Conservation (phyloP, 2,113 vertebrate genomes). For the Oxygymnocypris stewartii region DNA sequence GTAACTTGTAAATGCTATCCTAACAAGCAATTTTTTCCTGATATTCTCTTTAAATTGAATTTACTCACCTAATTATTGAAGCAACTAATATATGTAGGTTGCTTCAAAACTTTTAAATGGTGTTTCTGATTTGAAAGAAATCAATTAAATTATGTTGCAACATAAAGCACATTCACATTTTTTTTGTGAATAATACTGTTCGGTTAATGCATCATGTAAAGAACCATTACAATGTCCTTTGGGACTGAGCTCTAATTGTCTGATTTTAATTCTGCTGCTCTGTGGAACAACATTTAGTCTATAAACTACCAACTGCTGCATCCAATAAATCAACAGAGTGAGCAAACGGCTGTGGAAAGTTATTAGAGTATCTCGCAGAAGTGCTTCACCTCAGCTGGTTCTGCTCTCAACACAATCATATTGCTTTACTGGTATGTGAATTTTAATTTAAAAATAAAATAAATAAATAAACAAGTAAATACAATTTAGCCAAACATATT, state of each 20-base stretch:
- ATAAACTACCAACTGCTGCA: background rate
- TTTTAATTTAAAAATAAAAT: background rate
- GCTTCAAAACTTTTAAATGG: too few relatives aligned
- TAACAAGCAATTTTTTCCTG: too few relatives aligned
- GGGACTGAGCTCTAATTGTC: background rate
- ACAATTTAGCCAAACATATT: background rate
- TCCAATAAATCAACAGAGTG: background rate
- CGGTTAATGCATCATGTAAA: background rate
- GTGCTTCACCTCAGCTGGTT: background rate
- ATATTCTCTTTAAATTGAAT: too few relatives aligned
- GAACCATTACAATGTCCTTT: background rate
- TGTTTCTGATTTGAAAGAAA: background rate
- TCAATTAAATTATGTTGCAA: background rate
- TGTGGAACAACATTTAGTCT: background rate
- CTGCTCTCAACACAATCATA: background rate
- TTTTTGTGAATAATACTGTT: background rate
- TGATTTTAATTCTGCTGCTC: background rate
- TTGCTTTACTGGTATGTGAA: background rate
- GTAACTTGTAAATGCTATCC: too few relatives aligned
- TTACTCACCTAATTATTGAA: too few relatives aligned
- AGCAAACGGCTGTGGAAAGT: background rate
- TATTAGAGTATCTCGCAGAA: background rate
- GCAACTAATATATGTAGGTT: too few relatives aligned
- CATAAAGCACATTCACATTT: background rate
- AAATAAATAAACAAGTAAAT: background rate